These are phyloP conservation scores for Dicyrtomina minuta DNA, from an alignment of 2,888 invertebrate species.

Conservation along the genomic window DNA sequence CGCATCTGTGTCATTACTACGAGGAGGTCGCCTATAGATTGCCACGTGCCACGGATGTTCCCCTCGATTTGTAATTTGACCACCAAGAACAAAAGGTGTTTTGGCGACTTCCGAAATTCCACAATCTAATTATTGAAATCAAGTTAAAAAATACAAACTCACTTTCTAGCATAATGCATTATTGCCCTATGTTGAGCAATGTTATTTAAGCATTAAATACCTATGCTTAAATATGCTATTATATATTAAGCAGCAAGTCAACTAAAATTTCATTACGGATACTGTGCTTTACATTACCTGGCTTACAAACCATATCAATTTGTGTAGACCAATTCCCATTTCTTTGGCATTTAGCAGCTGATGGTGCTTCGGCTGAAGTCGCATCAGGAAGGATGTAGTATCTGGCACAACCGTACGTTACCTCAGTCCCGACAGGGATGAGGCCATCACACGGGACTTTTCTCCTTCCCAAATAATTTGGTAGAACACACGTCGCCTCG, in stretches of 20 bases:
- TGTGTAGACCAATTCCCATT: not conserved
- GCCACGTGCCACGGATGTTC: not conserved
- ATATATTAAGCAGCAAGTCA: no score
- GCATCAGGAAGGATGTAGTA: not conserved
- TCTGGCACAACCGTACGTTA: not conserved
- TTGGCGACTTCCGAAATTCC: conserved; percentile 8
- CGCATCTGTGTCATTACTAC: not conserved
- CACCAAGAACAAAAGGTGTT: not conserved
- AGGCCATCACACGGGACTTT: not conserved
- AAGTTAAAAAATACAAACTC: no score
- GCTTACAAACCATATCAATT: not conserved
- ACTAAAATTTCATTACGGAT: no score
- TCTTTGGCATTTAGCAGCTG: not conserved
- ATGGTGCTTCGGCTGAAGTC: not conserved
- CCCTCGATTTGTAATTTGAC: conserved; percentile 5
- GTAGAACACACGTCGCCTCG: not conserved
- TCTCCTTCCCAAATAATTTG: not conserved
- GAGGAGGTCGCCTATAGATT: not conserved
- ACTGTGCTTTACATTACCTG: not conserved
- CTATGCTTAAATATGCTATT: no score
- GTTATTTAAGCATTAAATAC: no score
- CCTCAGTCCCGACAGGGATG: not conserved
- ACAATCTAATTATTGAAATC: not conserved
- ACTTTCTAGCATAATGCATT: no score
- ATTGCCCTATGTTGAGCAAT: no score